Conservation (phyloP, 2,797 vertebrate genomes). For the Oreochromis mossambicus region DNA sequence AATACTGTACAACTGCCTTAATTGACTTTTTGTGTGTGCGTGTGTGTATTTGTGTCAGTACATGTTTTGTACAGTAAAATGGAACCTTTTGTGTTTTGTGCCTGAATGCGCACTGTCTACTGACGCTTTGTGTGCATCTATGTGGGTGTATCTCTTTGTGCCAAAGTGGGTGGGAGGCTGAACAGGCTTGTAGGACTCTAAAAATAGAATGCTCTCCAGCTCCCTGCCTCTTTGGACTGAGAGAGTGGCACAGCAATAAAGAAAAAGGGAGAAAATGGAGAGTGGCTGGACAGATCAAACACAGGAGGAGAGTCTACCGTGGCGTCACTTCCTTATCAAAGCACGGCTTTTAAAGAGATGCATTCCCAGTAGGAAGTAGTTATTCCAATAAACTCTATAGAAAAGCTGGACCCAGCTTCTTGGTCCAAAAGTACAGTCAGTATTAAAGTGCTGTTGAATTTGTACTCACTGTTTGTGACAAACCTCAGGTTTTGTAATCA, state of each 20-base stretch:
- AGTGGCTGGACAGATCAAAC: not conserved
- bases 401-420: not conserved
- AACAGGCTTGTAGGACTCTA: conserved; percentile 62
- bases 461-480: not conserved
- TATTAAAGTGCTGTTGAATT: not conserved
- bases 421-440: not conserved
- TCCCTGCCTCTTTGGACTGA: conserved; percentile 47
- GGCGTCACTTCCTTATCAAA: conserved; percentile 34
- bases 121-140: conserved; percentile 44
- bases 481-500: not conserved
- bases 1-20: not conserved
- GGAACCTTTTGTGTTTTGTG: not conserved
- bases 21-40: not conserved
- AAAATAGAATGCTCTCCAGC: conserved; percentile 74
- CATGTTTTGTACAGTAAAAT: not conserved
- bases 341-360: conserved; percentile 28
- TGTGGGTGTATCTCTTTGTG: conserved; percentile 61
- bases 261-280: conserved; percentile 12
- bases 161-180: conserved; percentile 52
- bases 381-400: not conserved
- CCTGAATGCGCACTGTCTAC: conserved; percentile 6
- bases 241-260: conserved; percentile 45
- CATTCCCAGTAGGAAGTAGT: not conserved
- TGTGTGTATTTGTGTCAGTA: not conserved
- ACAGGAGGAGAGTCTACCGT: conserved; percentile 38